These are phyloP conservation scores for Drosophila nigritarsus DNA, from an alignment of 2,888 invertebrate species.

Conservation along the genomic window DNA sequence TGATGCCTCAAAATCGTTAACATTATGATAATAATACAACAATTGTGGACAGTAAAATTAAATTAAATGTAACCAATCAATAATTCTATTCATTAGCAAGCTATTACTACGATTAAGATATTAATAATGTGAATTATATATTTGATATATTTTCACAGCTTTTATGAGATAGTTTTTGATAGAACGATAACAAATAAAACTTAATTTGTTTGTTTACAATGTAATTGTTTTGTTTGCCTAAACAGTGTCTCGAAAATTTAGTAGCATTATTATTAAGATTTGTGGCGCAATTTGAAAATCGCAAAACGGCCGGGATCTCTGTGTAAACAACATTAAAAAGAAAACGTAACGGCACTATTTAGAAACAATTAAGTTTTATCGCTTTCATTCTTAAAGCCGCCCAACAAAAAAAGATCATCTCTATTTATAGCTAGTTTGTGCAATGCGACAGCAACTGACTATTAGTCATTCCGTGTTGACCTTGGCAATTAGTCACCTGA, in stretches of 20 bases:
- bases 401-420: neutral
- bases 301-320: neutral
- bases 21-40: neutral
- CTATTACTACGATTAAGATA: neutral
- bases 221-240: neutral
- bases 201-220: conserved; percentile 3
- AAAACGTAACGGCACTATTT: neutral
- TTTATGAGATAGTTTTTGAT: neutral
- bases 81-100: neutral
- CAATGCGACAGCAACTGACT: conserved; percentile 39
- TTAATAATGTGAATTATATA: neutral
- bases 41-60: neutral
- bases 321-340: neutral
- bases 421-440: conserved; percentile 22
- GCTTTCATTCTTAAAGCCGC: neutral
- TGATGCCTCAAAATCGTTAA: conserved; percentile 13
- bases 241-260: neutral
- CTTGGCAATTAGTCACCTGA: conserved; percentile 64
- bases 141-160: neutral
- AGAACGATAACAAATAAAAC: neutral
- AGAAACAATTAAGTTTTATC: neutral
- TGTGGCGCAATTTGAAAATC: neutral
- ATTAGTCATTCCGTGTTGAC: conserved; percentile 42
- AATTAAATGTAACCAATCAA: conserved; percentile 2
- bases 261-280: conserved; percentile 1